A percentile compares a stretch with the other conserved stretches of the same genome.
phyloP scores from a whole-genome alignment of 2,888 invertebrate genomes.

The Lepidochrysops patricia region DNA sequence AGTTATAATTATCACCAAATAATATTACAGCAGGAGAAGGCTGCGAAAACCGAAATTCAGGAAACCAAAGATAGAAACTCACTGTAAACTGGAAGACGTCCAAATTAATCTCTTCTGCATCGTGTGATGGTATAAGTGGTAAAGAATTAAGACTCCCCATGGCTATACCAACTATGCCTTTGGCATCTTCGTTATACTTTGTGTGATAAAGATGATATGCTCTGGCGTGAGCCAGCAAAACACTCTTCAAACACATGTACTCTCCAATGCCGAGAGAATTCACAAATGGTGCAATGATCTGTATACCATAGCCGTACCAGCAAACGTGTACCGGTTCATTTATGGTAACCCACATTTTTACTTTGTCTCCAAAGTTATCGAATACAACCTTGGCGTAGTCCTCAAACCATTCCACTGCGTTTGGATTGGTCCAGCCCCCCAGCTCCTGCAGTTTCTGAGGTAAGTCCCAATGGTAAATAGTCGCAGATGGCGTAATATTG shows the following conservation, averaged over 20 bases:
- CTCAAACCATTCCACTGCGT: not conserved
- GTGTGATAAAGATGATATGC: conserved; percentile 56
- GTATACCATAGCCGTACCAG: conserved; percentile 46
- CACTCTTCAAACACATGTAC: conserved; percentile 66
- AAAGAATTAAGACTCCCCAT: conserved; percentile 20
- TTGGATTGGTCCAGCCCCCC: not conserved
- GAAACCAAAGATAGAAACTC: too few relatives aligned
- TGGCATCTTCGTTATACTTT: conserved; percentile 38
- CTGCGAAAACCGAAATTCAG: not conserved
- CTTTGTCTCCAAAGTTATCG: conserved; percentile 69
- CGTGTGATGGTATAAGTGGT: conserved; percentile 42
- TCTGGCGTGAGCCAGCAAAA: conserved; percentile 72
- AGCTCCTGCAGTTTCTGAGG: not conserved
- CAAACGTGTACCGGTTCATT: conserved; percentile 77
- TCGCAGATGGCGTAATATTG: not conserved
- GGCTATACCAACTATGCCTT: conserved; percentile 30
- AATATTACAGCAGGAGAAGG: too few relatives aligned
- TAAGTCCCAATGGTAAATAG: not conserved
- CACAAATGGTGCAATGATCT: conserved; percentile 42
- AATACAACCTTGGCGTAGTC: conserved; percentile 40
- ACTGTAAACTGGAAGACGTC: conserved; percentile 48
- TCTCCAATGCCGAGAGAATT: not conserved
- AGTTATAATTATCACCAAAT: too few relatives aligned
- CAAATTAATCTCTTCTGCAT: conserved; percentile 50
- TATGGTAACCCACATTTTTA: conserved; percentile 80